Base-by-base conservation (phyloP, 2,797 vertebrate genomes). In the Melanotaenia boesemani region DNA sequence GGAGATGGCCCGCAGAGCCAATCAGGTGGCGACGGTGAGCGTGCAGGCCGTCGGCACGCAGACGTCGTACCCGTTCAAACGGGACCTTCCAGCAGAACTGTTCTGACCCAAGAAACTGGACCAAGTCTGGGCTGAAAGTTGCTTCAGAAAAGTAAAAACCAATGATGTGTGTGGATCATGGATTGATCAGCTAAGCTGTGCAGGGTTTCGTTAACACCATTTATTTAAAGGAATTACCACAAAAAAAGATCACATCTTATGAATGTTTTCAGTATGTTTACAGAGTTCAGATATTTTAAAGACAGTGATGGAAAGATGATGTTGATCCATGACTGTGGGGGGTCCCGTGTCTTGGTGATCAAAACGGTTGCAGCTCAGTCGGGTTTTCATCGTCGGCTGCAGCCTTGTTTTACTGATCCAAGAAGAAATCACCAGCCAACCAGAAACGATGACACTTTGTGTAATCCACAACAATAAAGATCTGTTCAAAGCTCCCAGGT, bases 1-100 rank as follows among this genome's bases (percentile, higher is more conserved):
- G 86, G 97, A 99, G 90, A 97, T 97, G 95, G 94, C 95, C 84
- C 94, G 81, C 85, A 96, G 96, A 89, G 95, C 96, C 70, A 97
- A 96, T 93, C 91, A 88, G 20, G 89, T 99, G 18, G 96, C 98
- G 12, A 94, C 89, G 5, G 87, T 96, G 87, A 99, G 97, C 0
- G 96, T 98, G 74, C 96, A 96, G 85, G 79, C 92, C 26, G 69
- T 88, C 6, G 98, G 98, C 67, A 97, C 98, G 15, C 98, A 99
- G 89, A 90, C 93, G n/a, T 99, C 97, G 24, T 99, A 93, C 81
- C 97, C 97, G 1, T 91, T 88, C 81, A 95, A 78, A 83, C 94
- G 93, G 64, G 95, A 97, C 75, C 94, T 99, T 55, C 96, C 96
- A 9, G 83, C 72, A 41, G 89, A 95, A 75, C 93, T 98, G 70